Evolutionary conservation across 2,888 invertebrate species (phyloP).

Genomic region (Hyles lineata): DNA sequence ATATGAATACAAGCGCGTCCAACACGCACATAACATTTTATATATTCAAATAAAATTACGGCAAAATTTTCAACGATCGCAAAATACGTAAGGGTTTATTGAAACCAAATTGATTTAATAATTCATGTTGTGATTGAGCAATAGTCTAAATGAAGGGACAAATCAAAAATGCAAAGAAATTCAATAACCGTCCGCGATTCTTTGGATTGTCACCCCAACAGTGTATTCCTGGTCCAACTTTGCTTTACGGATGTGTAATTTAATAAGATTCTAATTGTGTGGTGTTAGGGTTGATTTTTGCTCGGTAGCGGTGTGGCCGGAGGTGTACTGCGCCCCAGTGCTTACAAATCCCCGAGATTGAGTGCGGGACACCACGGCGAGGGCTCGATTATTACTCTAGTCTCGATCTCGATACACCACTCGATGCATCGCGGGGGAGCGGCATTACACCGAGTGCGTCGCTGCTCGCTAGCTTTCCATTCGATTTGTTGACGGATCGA

Average conservation of each 20-base stretch:
- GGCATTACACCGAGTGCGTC: slow-evolving; percentile 63
- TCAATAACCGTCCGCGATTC: slow-evolving; percentile 78
- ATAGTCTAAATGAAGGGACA: slow-evolving; percentile 68
- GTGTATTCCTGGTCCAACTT: slow-evolving; percentile 53
- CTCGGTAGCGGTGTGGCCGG: slow-evolving; percentile 35
- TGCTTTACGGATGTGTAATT: slow-evolving; percentile 32
- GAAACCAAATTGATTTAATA: slow-evolving; percentile 32
- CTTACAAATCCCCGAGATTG: slow-evolving; percentile 77
- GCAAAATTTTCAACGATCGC: background rate
- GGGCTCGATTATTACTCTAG: slow-evolving; percentile 78
- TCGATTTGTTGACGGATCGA: slow-evolving; percentile 63
- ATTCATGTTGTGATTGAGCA: slow-evolving; percentile 55
- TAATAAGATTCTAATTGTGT: slow-evolving; percentile 38
- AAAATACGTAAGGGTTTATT: slow-evolving; percentile 31
- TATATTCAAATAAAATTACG: background rate
- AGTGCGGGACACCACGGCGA: slow-evolving; percentile 71
- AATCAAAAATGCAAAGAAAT: slow-evolving; percentile 81
- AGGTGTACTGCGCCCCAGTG: slow-evolving; percentile 47
- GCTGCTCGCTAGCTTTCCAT: slow-evolving; percentile 41
- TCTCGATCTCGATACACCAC: slow-evolving; percentile 75
- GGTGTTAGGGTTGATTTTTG: slow-evolving; percentile 52
- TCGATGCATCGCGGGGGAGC: slow-evolving; percentile 75
- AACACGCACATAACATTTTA: background rate
- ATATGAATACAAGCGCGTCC: background rate
- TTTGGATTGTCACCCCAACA: slow-evolving; percentile 78